Base-by-base conservation (phyloP, 2,797 vertebrate species). In the Sciurus vulgaris region DNA sequence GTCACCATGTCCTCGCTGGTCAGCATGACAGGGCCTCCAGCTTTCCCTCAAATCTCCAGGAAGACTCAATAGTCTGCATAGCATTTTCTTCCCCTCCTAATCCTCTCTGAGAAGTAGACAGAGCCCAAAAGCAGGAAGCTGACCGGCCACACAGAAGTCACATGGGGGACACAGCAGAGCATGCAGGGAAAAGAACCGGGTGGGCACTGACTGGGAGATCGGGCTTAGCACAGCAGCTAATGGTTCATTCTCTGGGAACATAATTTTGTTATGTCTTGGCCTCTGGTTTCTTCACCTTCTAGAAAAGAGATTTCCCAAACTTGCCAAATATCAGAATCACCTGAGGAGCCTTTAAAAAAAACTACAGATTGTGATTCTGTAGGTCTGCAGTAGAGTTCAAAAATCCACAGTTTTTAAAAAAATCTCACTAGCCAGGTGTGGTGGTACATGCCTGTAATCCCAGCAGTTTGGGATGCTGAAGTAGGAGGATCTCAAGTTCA, bases 81-180 rank as follows among this genome's bases (percentile, higher is more conserved):
- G 56, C 15, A 63, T 63, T 87, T 51, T 33, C 89, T 69, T 54
- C 35, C 77, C 59, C 28, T 49, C 15, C 26, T n/a, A 35, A 74
- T 26, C 35, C 47, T 77, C 4, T 69, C 35, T 51, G 35, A 76
- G 41, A 54, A 84, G 81, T n/a, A 26, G 38, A 47, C 56, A 84
- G 84, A 17, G 28, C 35, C 41, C 49, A 41, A 35, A 56, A 69
- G 49, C 38, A 84, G 35, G 72, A 54, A 49, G 51, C 49, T 41
- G 91, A 70, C 18, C 79, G 41, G 3, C 20, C 59, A 54, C 14
- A 18, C 38, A 47, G 51, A 47, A 56, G 69, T 59, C 67, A 28
- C 8, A 0, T 2, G 20, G 10, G 22, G n/a, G 47, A 26, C 20
- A 17, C 3, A 13, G 51, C 30, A 8, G 20, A 35, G n/a, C 5